These are phyloP conservation scores for Centroberyx gerrardi DNA, from an alignment of 2,797 vertebrate genomes.

Conservation along the genomic window DNA sequence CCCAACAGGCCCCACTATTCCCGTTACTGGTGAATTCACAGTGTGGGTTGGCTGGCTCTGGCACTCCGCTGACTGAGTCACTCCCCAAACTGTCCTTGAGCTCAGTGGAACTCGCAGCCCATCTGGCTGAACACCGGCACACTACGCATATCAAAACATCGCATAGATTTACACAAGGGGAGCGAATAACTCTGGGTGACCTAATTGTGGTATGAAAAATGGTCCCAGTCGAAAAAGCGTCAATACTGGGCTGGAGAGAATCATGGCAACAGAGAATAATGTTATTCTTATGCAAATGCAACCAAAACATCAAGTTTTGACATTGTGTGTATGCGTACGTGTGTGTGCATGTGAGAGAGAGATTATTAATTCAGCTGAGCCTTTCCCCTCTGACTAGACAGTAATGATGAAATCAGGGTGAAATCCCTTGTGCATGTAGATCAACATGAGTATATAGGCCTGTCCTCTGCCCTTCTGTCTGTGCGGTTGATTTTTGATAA, in stretches of 20 bases:
- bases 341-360: slow-evolving; percentile 14
- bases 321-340: slow-evolving; percentile 7
- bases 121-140: slow-evolving; percentile 73
- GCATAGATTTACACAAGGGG: slow-evolving; percentile 61
- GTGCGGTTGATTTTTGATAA: slow-evolving; percentile 29
- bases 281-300: slow-evolving; percentile 57
- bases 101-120: slow-evolving; percentile 64
- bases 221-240: slow-evolving; percentile 20
- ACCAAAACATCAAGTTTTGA: slow-evolving; percentile 46
- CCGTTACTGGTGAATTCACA: slow-evolving; percentile 56
- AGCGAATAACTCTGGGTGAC: slow-evolving; percentile 54
- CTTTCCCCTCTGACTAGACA: slow-evolving; percentile 60
- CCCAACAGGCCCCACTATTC: slow-evolving; percentile 54
- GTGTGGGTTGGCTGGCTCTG: slow-evolving; percentile 58
- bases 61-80: slow-evolving; percentile 67
- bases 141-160: slow-evolving; percentile 61
- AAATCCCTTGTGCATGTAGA: slow-evolving; percentile 66
- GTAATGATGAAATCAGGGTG: slow-evolving; percentile 74
- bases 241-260: slow-evolving; percentile 42
- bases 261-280: slow-evolving; percentile 20
- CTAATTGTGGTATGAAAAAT: slow-evolving; percentile 51
- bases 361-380: slow-evolving; percentile 67
- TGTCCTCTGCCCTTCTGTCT: slow-evolving; percentile 29
- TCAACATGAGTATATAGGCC: slow-evolving; percentile 38
- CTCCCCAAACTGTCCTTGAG: slow-evolving; percentile 81